phyloP scores from a whole-genome alignment of 1,140 invertebrate species.

The Oedothorax gibbosus region DNA sequence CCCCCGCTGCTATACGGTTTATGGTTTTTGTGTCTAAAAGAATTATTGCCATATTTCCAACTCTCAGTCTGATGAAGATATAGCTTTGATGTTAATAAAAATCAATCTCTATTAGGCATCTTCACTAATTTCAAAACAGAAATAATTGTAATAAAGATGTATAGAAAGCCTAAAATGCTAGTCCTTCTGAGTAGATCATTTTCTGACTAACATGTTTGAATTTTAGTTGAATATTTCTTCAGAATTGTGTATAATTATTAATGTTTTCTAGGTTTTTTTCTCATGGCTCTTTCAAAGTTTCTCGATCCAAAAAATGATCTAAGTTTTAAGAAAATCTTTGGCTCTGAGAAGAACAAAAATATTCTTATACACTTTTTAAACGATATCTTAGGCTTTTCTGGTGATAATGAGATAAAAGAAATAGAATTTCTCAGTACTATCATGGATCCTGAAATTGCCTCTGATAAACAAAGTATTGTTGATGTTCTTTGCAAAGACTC shows the following conservation, averaged over 20 bases:
- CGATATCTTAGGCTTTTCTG: conserved; percentile 34
- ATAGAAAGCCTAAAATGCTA: no score
- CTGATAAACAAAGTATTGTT: conserved; percentile 34
- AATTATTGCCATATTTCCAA: no score
- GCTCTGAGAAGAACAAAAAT: conserved; percentile 51
- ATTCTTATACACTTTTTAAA: conserved; percentile 49
- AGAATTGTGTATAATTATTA: conserved; percentile 53
- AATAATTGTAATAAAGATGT: no score
- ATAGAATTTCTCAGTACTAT: conserved; percentile 21
- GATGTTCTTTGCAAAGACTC: conserved; percentile 36
- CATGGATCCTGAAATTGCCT: conserved; percentile 29
- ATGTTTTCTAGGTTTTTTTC: conserved; percentile 29
- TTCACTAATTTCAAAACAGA: no score
- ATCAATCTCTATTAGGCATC: no score
- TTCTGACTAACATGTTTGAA: no score
- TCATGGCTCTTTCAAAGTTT: conserved; percentile 43
- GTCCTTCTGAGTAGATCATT: no score
- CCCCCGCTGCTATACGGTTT: no score
- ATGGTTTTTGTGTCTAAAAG: no score
- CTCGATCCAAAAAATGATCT: conserved; percentile 22
- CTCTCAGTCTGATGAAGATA: no score
- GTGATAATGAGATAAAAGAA: not conserved
- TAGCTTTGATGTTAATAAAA: no score
- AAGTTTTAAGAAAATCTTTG: conserved; percentile 37
- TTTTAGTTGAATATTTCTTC: conserved; percentile 22